These are phyloP conservation scores for Scalopus aquaticus DNA, from an alignment of 2,113 vertebrate species.

Conservation along the genomic window DNA sequence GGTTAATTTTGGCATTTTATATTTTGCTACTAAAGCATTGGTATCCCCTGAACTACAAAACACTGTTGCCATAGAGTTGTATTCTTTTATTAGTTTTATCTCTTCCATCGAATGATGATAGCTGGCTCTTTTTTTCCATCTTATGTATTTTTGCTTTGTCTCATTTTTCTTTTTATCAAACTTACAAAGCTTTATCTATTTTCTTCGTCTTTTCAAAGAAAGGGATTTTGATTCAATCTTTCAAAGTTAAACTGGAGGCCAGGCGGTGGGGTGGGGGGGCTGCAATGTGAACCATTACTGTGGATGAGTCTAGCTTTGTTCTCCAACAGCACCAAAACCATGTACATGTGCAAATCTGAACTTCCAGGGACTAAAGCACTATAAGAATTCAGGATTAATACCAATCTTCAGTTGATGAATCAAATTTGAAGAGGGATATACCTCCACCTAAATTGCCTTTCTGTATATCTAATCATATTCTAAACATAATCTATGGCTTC, in stretches of 20 bases:
- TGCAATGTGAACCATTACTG: not conserved
- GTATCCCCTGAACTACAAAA: not conserved
- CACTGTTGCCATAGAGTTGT: not conserved
- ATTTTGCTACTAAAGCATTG: not conserved
- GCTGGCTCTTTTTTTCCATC: not conserved
- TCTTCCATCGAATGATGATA: not conserved
- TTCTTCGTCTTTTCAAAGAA: slow-evolving; percentile 2
- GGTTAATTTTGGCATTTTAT: not conserved
- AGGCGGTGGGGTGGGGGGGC: too few relatives aligned
- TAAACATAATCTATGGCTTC: not conserved
- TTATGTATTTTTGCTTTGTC: not conserved
- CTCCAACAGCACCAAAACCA: not conserved
- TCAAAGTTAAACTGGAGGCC: not conserved
- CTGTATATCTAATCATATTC: not conserved
- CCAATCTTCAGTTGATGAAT: not conserved
- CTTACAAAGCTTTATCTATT: not conserved
- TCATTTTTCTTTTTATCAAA: not conserved
- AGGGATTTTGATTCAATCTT: not conserved
- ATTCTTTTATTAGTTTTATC: not conserved
- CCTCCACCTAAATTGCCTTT: not conserved
- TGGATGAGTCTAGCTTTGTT: not conserved
- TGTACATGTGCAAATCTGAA: not conserved
- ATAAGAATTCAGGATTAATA: not conserved
- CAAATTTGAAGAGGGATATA: not conserved
- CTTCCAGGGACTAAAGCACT: not conserved